Percentiles rank a stretch among this genome's conserved stretches.
These are phyloP conservation scores for Ceryle rudis DNA, from an alignment of 2,797 vertebrate species.

Conservation along the genomic window DNA sequence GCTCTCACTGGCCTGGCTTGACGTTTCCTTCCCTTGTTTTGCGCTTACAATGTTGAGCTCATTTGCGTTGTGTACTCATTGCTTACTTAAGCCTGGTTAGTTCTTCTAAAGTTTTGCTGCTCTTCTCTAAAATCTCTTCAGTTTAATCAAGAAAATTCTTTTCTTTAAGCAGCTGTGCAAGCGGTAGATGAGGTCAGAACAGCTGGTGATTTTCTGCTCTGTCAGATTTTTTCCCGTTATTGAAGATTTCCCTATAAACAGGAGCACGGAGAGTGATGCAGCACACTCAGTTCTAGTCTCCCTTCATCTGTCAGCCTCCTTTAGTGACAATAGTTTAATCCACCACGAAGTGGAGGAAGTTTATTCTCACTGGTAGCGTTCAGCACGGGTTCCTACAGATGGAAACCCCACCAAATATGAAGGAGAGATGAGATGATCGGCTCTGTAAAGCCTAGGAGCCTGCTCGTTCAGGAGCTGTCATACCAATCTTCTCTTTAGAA, in stretches of 20 bases:
- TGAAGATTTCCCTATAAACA: not conserved
- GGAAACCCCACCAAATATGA: slow-evolving; percentile 36
- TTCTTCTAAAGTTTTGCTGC: not conserved
- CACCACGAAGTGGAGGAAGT: not conserved
- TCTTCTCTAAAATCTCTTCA: not conserved
- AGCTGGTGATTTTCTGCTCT: slow-evolving; percentile 37
- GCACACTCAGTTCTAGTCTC: not conserved
- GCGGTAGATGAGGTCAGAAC: not conserved
- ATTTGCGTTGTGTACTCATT: not conserved
- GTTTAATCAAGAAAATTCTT: not conserved
- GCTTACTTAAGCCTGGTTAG: slow-evolving; percentile 9
- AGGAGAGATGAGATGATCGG: not conserved
- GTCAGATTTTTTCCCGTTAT: not conserved
- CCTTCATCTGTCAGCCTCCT: not conserved
- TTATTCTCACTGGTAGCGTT: not conserved
- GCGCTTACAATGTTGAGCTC: not conserved
- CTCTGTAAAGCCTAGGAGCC: not conserved
- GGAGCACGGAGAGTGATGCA: not conserved
- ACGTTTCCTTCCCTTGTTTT: not conserved
- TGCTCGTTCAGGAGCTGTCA: slow-evolving; percentile 33
- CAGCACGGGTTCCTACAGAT: not conserved
- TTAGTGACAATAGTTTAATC: not conserved
- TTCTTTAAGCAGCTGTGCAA: not conserved
- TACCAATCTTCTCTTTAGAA: slow-evolving; percentile 25
- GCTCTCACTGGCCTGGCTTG: not conserved